Evolutionary conservation across 2,113 vertebrate species (phyloP).

Genomic region (Centropus unirufus): DNA sequence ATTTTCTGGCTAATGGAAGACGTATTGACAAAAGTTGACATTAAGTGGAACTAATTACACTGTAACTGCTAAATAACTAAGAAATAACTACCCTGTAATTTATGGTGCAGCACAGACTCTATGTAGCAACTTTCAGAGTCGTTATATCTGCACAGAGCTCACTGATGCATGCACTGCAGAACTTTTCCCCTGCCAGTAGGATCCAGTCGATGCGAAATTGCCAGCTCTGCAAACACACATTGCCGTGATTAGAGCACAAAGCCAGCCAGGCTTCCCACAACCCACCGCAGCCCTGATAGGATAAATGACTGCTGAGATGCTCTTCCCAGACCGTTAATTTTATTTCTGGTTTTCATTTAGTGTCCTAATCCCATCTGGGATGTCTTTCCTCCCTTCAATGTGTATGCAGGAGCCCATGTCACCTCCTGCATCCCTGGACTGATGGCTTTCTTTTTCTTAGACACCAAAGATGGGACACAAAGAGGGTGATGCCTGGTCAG

Average conservation of each 20-base stretch:
- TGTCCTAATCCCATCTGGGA: background rate
- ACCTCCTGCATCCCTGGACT: background rate
- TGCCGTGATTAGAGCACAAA: background rate
- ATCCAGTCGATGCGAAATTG: background rate
- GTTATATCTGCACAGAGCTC: constrained; percentile 26
- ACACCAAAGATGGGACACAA: no score
- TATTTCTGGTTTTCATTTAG: background rate
- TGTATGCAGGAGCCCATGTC: background rate
- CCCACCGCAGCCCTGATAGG: background rate
- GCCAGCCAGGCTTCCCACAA: constrained; percentile 2
- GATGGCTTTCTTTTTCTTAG: background rate
- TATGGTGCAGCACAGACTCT: constrained; percentile 70
- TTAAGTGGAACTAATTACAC: constrained; percentile 84
- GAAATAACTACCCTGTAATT: constrained; percentile 81
- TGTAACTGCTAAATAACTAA: constrained; percentile 84
- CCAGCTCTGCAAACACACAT: constrained; percentile 12
- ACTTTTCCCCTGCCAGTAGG: constrained; percentile 43
- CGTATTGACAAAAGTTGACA: constrained; percentile 80
- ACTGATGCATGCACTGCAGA: constrained; percentile 41
- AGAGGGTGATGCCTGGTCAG: background rate
- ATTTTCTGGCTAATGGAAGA: constrained; percentile 82
- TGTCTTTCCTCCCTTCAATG: background rate
- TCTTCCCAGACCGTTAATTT: constrained; percentile 4
- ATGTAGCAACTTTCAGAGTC: constrained; percentile 61
- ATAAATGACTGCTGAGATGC: background rate